Evolutionary conservation across 2,113 vertebrate genomes (phyloP).

Genomic region (Brienomyrus longianalis): DNA sequence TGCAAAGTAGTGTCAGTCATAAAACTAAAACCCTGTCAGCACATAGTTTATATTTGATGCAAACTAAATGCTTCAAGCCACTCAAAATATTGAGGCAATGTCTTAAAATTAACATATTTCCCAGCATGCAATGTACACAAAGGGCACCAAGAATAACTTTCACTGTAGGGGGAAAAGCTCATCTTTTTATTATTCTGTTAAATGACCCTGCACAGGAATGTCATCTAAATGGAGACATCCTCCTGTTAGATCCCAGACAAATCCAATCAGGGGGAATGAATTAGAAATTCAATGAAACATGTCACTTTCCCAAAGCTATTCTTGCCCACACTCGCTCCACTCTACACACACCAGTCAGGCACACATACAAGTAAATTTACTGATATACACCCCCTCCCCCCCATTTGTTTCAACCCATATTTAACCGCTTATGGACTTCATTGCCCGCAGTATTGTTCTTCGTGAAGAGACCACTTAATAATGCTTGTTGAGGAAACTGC

Average conservation of each 20-base stretch:
- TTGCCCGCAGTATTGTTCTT: background rate
- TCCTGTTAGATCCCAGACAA: background rate
- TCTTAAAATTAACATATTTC: conserved; percentile 6
- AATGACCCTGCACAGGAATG: background rate
- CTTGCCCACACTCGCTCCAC: background rate
- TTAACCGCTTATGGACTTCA: background rate
- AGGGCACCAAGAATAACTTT: background rate
- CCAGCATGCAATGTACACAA: background rate
- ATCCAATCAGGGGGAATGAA: background rate
- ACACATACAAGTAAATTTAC: background rate
- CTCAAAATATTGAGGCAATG: background rate
- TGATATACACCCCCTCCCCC: background rate
- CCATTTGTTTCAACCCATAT: background rate
- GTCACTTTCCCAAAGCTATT: background rate
- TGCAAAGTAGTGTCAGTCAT: background rate
- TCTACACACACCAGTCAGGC: background rate
- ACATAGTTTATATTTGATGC: background rate
- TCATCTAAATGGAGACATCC: background rate
- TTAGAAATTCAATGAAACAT: background rate
- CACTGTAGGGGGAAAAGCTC: conserved; percentile 2
- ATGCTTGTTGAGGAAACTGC: background rate
- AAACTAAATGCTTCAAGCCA: background rate
- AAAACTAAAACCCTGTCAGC: background rate
- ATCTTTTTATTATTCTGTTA: background rate
- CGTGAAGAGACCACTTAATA: background rate